Evolutionary conservation across 2,888 invertebrate species (phyloP).

Genomic region (Mylabris sibirica): DNA sequence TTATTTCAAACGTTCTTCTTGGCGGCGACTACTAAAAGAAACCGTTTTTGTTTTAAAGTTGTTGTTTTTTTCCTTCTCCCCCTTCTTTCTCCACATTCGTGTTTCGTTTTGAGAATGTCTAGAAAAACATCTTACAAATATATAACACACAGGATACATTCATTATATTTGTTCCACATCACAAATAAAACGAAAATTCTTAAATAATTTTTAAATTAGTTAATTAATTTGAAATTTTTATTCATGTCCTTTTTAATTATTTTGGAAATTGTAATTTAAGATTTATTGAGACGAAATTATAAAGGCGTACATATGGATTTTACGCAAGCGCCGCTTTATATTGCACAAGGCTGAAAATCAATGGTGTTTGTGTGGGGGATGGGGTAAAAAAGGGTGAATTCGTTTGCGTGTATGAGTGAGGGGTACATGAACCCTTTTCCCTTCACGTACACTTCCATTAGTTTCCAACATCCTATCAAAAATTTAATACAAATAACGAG

Average conservation of each 20-base stretch:
- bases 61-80: background rate
- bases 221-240: background rate
- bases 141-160: background rate
- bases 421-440: conserved; percentile 34
- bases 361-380: conserved; percentile 37
- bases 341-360: conserved; percentile 46
- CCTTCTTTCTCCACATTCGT: background rate
- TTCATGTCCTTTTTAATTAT: no score
- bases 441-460: conserved; percentile 30
- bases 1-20: conserved; percentile 5
- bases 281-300: conserved; percentile 27
- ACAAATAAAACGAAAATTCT: no score
- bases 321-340: conserved; percentile 46
- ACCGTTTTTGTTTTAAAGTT: background rate
- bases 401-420: background rate
- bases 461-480: conserved; percentile 19
- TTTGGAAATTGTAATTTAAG: conserved; percentile 11
- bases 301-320: conserved; percentile 41
- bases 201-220: background rate
- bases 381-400: conserved; percentile 34
- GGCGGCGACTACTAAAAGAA: conserved; percentile 6
- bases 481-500: conserved; percentile 14
- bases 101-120: background rate
- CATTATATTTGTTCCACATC: background rate
- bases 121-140: background rate